Base-by-base conservation (phyloP, 2,888 invertebrate genomes). In the Iphiclides podalirius region DNA sequence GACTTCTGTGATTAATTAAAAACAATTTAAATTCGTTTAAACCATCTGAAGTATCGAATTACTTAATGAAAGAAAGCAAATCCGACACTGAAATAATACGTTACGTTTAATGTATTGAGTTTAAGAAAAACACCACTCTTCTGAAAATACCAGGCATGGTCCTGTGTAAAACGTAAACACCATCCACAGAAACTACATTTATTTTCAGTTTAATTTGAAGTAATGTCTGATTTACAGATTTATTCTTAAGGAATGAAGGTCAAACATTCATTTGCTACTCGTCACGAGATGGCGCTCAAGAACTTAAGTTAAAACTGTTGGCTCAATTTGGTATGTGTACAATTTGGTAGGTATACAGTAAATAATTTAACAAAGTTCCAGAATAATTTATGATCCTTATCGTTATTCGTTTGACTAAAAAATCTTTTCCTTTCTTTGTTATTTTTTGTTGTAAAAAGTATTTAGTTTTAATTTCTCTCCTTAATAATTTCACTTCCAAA, bases 81-180 rank as follows among this genome's bases (percentile, higher is more conserved):
- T 73, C 56, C 57, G 69, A 81, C 68, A 74, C 76, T 75, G 67
- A 60, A 77, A 77, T 71, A 83, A 82, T 81, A 80, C 63, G 60
- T 55, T 52, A 64, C 67, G 68, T 70, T 72, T 65, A 67, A 66
- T 60, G 58, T 65, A 70, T 63, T 64, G 62, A 64, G 64, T 61
- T 61, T 72, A 74, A 79, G 67, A 73, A 81, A 84, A 83, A 85
- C 82, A 81, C 66, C 62, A 63, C 56, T 63, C 55, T 53, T 72
- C 75, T 76, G 75, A 67, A 81, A 83, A 82, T 83, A 84, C 74
- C 78, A 72, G 74, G 75, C 73, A 79, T 78, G 3, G 70, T 67
- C 61, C 60, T 71, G 69, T 67, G 70, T 64, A 70, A 70, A 71
- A 68, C 64, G 65, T 72, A 66, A 64, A 62, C 64, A 68, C 61